Base-by-base conservation (phyloP, 1,140 invertebrate species). In the Hirudo medicinalis region DNA sequence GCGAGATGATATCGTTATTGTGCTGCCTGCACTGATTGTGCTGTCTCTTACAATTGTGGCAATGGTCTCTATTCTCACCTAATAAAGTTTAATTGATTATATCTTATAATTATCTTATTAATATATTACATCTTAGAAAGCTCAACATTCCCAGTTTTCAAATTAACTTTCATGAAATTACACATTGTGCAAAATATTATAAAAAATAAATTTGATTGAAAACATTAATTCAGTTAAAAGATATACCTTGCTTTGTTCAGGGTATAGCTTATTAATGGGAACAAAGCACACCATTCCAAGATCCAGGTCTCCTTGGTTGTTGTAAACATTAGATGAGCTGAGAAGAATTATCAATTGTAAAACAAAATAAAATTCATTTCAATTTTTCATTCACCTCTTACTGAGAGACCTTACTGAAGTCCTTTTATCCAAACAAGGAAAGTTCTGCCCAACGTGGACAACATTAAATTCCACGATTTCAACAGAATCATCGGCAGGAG, bases 11-110 rank as follows among this genome's bases (percentile, higher is more conserved):
- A 77, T 57, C 20, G 72, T 53, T 22, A 77, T 25, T 0, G 49
- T 72, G 20, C 66, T 66, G 4, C 75, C 75, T n/a, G 57, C 20
- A 32, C 49, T 53, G 15, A 76, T 19, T 2, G 72, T n/a, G 4
- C 72, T 63, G 67, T 74, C 67, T 15, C 71, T 72, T 27, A 76
- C 36, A 15, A 78, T 36, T n/a, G 75, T 70, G 17, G 74, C 74
- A 27, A 77, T 69, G 2, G 72, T 73, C 66, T 77, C 77, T 5
- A 76, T 70, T 25, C 72, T 67, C 19, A 78, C 69, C 77, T 78
- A 49, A 49, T 15, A 63, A 63, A 63, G 29, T 63, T 63, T 15
- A 63, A 63, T 25, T 32, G 22, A 63, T 63, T 63, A 9, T 36
- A 6, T 63, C 19, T 63, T 20, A 32, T 3, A 63, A 25, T n/a